Evolutionary conservation across 2,113 vertebrate genomes (phyloP).

Genomic region (Scopus umbretta): DNA sequence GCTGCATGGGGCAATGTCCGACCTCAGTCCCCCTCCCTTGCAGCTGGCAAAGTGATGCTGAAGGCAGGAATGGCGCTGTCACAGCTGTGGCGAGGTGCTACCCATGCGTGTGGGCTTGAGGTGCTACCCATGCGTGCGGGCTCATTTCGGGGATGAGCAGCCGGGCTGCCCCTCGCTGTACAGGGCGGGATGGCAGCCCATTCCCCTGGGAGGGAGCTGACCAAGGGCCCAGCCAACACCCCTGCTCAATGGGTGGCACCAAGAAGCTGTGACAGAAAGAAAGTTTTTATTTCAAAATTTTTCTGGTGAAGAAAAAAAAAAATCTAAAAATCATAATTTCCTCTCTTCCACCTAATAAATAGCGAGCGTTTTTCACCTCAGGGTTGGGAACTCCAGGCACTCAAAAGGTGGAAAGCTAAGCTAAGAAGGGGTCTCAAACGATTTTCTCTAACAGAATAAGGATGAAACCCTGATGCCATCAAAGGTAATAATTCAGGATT

Average conservation of each 20-base stretch:
- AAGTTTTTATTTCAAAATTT: background rate
- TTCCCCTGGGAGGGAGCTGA: background rate
- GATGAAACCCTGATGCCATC: slow-evolving; percentile 10
- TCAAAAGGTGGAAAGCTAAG: background rate
- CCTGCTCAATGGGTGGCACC: background rate
- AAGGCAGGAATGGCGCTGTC: background rate
- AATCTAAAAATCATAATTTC: background rate
- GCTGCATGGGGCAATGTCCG: background rate
- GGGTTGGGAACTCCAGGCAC: background rate
- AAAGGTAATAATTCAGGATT: slow-evolving; percentile 48
- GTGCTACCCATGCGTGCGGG: fast-evolving
- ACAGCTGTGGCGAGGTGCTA: fast-evolving
- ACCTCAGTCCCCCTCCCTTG: background rate
- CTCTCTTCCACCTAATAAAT: background rate
- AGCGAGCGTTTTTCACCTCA: background rate
- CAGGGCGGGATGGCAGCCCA: background rate
- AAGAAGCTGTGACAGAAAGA: background rate
- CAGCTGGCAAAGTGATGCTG: background rate
- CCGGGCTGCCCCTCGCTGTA: fast-evolving
- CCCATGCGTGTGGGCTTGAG: fast-evolving
- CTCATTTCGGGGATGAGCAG: fast-evolving
- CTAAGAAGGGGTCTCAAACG: background rate
- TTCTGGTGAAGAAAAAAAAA: background rate
- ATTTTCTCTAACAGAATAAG: slow-evolving; percentile 2
- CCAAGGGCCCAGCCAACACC: background rate